Percentiles rank a stretch among this genome's conserved stretches.
Evolutionary conservation across 2,888 invertebrate species (phyloP).

Genomic region (Eledona agricola): DNA sequence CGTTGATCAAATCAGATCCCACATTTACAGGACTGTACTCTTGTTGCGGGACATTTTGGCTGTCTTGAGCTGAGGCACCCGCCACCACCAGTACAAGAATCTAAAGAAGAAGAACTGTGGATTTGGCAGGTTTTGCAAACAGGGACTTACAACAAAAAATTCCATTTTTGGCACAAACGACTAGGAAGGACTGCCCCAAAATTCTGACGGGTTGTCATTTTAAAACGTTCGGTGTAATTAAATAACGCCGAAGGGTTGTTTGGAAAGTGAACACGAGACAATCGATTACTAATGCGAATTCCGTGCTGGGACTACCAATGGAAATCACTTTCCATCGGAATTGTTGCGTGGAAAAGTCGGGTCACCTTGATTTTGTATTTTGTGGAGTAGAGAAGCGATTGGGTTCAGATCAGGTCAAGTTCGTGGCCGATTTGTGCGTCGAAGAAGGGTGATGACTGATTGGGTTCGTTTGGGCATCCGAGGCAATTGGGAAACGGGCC

Average conservation of each 20-base stretch:
- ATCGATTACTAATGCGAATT: slow-evolving; percentile 13
- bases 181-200: no score
- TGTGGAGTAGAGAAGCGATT: no score
- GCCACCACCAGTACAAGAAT: background rate
- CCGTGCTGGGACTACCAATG: slow-evolving; percentile 9
- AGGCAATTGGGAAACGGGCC: no score
- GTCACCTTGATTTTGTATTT: slow-evolving; percentile 18
- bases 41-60: slow-evolving; percentile 1
- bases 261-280: no score
- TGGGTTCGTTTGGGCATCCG: no score
- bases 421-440: no score
- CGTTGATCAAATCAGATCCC: slow-evolving; percentile 8
- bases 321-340: slow-evolving; percentile 10
- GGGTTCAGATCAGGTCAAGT: no score
- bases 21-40: slow-evolving; percentile 4
- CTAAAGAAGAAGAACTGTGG: slow-evolving; percentile 7
- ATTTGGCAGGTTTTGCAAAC: no score
- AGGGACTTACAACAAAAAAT: background rate
- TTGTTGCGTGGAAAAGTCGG: slow-evolving; percentile 11
- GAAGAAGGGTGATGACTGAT: no score
- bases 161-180: background rate
- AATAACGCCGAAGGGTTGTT: no score
- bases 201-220: no score
- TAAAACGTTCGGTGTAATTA: no score
- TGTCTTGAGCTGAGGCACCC: slow-evolving; percentile 1